Percentiles rank a stretch among this genome's conserved stretches.
These are phyloP conservation scores for Epinephelus moara DNA, from an alignment of 2,113 vertebrate genomes.

Conservation along the genomic window DNA sequence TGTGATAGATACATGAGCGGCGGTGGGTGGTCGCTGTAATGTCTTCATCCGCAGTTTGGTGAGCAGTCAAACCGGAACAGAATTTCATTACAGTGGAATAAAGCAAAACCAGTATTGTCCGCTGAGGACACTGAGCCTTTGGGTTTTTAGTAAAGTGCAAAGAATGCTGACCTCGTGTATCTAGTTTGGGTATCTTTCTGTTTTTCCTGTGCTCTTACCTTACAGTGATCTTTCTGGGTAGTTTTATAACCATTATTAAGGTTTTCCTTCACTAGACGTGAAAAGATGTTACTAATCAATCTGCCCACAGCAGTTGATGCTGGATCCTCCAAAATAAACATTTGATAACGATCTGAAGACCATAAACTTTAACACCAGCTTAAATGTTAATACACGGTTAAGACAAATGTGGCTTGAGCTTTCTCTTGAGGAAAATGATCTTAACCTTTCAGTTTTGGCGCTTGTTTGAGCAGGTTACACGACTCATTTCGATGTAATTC, in stretches of 20 bases:
- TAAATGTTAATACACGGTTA: conserved; percentile 9
- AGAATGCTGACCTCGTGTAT: conserved; percentile 15
- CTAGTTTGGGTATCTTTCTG: conserved; percentile 7
- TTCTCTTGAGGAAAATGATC: background rate
- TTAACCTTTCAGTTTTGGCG: conserved; percentile 25
- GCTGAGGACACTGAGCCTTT: conserved; percentile 18
- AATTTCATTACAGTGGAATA: conserved; percentile 55
- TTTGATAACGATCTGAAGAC: conserved; percentile 40
- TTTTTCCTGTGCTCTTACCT: background rate
- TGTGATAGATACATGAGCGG: conserved; percentile 47
- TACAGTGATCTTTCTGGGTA: background rate
- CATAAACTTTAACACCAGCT: conserved; percentile 22
- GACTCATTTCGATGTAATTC: conserved; percentile 10
- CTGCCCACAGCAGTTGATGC: background rate
- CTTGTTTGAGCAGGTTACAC: conserved; percentile 10
- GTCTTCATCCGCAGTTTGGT: conserved; percentile 52
- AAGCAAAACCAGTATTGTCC: conserved; percentile 29
- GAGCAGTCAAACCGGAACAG: conserved; percentile 52
- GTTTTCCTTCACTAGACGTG: background rate
- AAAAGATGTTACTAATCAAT: background rate
- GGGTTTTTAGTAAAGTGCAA: conserved; percentile 26
- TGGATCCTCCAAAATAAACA: conserved; percentile 21
- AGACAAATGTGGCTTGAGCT: conserved; percentile 11
- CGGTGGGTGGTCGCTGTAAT: conserved; percentile 49
- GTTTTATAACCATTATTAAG: background rate